Percentiles rank a stretch among this genome's conserved stretches.
phyloP scores from a whole-genome alignment of 2,888 invertebrate species.

The Clunio marinus region DNA sequence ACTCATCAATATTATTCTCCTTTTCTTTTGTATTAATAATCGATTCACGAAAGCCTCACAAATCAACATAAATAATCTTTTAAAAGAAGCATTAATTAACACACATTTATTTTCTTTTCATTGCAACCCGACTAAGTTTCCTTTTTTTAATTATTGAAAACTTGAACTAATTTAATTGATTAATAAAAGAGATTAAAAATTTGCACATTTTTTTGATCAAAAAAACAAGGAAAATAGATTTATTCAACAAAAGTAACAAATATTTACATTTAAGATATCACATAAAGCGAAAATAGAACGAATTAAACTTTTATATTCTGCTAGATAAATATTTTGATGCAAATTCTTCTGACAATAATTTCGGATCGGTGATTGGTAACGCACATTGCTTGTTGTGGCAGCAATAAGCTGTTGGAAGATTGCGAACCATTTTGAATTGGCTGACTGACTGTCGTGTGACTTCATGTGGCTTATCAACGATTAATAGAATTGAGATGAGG shows the following conservation, averaged over 20 bases:
- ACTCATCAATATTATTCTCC: neutral
- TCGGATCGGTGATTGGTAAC: conserved; percentile 49
- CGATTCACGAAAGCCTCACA: too few relatives aligned
- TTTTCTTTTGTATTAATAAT: neutral
- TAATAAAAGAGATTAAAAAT: too few relatives aligned
- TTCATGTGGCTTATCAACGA: conserved; percentile 44
- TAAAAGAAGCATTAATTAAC: neutral
- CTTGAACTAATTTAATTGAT: too few relatives aligned
- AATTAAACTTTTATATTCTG: too few relatives aligned
- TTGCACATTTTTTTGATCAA: too few relatives aligned
- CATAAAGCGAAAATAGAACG: too few relatives aligned
- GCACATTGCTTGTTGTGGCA: conserved; percentile 51
- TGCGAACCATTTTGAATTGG: conserved; percentile 50
- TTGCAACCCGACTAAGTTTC: too few relatives aligned
- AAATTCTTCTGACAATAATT: conserved; percentile 32
- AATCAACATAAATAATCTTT: too few relatives aligned
- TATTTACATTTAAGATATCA: too few relatives aligned
- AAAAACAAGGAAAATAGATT: too few relatives aligned
- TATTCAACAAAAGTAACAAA: too few relatives aligned
- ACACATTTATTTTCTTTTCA: neutral
- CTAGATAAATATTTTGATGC: conserved; percentile 16
- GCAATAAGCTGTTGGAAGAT: conserved; percentile 49
- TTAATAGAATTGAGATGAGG: conserved; percentile 48
- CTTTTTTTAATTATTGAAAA: too few relatives aligned
- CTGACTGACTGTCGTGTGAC: conserved; percentile 46